phyloP scores from a whole-genome alignment of 2,113 vertebrate species.

The Chionodraco myersi region DNA sequence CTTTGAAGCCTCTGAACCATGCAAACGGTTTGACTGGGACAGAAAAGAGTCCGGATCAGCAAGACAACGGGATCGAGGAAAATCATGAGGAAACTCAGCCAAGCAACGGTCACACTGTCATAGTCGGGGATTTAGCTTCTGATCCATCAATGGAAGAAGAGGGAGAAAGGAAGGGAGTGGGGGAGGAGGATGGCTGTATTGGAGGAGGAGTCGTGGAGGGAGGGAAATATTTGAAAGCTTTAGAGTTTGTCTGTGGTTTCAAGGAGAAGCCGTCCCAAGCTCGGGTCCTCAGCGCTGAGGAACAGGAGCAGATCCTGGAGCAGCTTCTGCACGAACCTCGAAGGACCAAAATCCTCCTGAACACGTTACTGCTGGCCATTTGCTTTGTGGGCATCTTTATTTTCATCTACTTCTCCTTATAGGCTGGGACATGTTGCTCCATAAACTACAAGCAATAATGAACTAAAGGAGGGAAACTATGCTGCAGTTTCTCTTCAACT shows the following conservation, averaged over 20 bases:
- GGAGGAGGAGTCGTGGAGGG: slow-evolving; percentile 4
- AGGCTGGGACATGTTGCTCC: slow-evolving; percentile 21
- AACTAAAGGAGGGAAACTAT: background rate
- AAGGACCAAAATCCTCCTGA: slow-evolving; percentile 85
- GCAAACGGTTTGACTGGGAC: background rate
- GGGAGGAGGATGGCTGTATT: background rate
- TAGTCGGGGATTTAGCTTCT: slow-evolving; percentile 73
- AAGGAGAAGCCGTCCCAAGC: slow-evolving; percentile 81
- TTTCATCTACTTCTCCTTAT: slow-evolving; percentile 93
- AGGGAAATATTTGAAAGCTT: slow-evolving; percentile 54
- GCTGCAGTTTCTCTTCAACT: background rate
- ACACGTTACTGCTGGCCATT: slow-evolving; percentile 86
- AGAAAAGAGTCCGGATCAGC: slow-evolving; percentile 67
- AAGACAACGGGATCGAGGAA: slow-evolving; percentile 75
- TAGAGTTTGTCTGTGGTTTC: slow-evolving; percentile 88
- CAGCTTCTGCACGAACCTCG: slow-evolving; percentile 91
- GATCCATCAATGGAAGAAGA: slow-evolving; percentile 82
- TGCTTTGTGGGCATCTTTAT: slow-evolving; percentile 90
- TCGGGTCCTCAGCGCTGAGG: slow-evolving; percentile 77
- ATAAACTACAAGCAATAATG: background rate
- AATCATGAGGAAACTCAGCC: slow-evolving; percentile 45
- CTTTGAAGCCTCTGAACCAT: slow-evolving; percentile 62
- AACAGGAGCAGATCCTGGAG: slow-evolving; percentile 85
- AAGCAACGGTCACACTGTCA: slow-evolving; percentile 27
- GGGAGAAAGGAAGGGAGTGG: slow-evolving; percentile 61